Base-by-base conservation (phyloP, 30 jellyfish, hydroid and myxozoan genomes). In the Nemopilema nomurai region DNA sequence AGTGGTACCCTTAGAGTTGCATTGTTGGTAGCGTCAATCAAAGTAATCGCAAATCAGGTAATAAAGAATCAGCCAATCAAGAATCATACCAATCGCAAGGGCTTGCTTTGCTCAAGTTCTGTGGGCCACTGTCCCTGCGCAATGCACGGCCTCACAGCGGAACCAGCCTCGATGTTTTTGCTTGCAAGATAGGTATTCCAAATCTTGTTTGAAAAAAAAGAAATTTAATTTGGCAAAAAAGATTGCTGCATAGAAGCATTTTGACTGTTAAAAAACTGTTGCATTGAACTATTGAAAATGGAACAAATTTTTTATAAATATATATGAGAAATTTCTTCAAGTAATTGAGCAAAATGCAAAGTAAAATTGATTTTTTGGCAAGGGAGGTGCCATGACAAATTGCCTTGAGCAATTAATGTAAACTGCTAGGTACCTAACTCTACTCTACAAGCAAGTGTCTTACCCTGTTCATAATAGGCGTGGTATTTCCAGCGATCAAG, bases 171-270 rank as follows among this genome's bases (percentile, higher is more conserved):
- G 51, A 68, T 76, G 68, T 93, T 93, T 86, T 72, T 77, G 33
- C 90, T 84, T 23, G 99, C 97, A 4, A 93, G 69, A 33, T 89
- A 84, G 8, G 93, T 86, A 82, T 93, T 93, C 99, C 99, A 93
- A 18, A 87, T 95, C 98, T 92, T 33, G 49, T 8, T n/a, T n/a
- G n/a, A n/a, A n/a, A n/a, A n/a, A n/a, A n/a, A n/a, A n/a, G n/a
- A n/a, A n/a, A n/a, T 26, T 77, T 18, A 24, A 18, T 0, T 8
- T 9, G 0, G 74, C 28, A 19, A 8, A 8, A 20, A 19, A 8
- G 31, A 9, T 26, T 26, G 31, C 31, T 1, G 28, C 68, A 0
- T 0, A 22, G 0, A 0, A 19, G n/a, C n/a, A 17, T 0, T 53
- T 53, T 53, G n/a, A 22, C 21, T 22, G 18, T 0, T n/a, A n/a